Evolutionary conservation across 2,888 invertebrate species (phyloP), one percentile per base, ranked within the genome.

Genomic region (Ellobium chinense): DNA sequence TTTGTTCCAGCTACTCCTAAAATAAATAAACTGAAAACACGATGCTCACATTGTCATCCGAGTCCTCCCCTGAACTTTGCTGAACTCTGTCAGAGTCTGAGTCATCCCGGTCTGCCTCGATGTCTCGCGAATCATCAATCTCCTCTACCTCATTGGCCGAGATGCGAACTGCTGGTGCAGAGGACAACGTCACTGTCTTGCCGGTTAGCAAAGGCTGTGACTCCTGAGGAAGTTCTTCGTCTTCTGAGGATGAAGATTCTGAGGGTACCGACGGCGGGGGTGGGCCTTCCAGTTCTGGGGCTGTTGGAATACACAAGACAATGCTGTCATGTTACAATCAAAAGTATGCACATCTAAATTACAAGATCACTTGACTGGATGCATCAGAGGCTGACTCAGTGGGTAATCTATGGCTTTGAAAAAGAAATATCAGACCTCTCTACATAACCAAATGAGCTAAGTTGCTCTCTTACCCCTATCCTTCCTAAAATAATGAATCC

Each of bases 121-220:
- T 82, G 18, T 82, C 83, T 27, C 80, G 65, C 54, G 85, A 82
- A 21, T 74, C 78, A 29, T 85, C 83, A 18, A 81, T 81, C 37
- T 83, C 85, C 21, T 85, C 83, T 24, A 81, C 83, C 27, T 77
- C 82, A 21, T 83, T 82, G 54, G 73, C 73, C 27, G 74, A 72
- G 0, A 79, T 68, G 9, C 76, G 66, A 65, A 81, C 76, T 5
- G 73, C 60, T n/a, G 80, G 68, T 18, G 85, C 79, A 1, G 85
- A 80, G 14, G 86, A 82, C 62, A 88, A 87, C 60, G 87, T 86
- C 34, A 89, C 88, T 74, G 86, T 85, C 34, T 88, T 87, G 83
- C 86, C 87, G 2, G 86, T 85, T 70, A 90, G 78, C 81, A 90
- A 79, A 9, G 90, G 89, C 75, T 88, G 86, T 18, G 88, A 87